phyloP scores from a whole-genome alignment of 2,113 vertebrate species.

The Dasyornis broadbenti region DNA sequence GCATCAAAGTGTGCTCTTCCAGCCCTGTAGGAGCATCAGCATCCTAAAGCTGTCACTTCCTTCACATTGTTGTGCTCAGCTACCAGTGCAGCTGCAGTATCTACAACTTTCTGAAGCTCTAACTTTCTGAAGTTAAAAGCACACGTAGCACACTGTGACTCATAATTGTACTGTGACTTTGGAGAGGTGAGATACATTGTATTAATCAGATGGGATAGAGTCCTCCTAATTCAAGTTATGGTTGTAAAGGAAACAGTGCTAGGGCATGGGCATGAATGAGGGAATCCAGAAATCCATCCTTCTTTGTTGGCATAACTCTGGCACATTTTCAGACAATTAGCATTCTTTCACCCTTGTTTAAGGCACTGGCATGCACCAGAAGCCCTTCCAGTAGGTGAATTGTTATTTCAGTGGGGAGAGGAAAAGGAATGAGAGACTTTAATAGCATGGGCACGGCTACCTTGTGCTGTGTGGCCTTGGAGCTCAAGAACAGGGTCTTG shows the following conservation, averaged over 20 bases:
- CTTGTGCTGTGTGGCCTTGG: not conserved
- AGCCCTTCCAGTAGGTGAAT: not conserved
- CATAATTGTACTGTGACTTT: not conserved
- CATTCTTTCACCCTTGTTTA: not conserved
- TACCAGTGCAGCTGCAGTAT: not conserved
- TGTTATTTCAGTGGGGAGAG: not conserved
- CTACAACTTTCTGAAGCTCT: not conserved
- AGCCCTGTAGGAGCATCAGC: not conserved
- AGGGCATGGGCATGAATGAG: accelerated
- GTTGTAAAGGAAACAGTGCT: not conserved
- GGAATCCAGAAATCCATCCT: not conserved
- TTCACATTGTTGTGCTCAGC: not conserved
- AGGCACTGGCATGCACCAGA: not conserved
- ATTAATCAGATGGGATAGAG: not conserved
- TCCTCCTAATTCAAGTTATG: not conserved
- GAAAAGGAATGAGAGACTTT: not conserved
- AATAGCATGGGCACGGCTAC: not conserved
- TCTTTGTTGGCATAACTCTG: not conserved
- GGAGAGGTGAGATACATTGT: not conserved
- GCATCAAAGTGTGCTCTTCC: accelerated
- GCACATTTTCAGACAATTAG: not conserved
- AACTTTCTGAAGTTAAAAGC: not conserved
- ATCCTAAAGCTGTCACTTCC: not conserved
- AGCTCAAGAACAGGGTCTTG: not conserved
- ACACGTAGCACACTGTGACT: not conserved